Conservation (phyloP, 2,113 vertebrate genomes). For the Dasyurus viverrinus region DNA sequence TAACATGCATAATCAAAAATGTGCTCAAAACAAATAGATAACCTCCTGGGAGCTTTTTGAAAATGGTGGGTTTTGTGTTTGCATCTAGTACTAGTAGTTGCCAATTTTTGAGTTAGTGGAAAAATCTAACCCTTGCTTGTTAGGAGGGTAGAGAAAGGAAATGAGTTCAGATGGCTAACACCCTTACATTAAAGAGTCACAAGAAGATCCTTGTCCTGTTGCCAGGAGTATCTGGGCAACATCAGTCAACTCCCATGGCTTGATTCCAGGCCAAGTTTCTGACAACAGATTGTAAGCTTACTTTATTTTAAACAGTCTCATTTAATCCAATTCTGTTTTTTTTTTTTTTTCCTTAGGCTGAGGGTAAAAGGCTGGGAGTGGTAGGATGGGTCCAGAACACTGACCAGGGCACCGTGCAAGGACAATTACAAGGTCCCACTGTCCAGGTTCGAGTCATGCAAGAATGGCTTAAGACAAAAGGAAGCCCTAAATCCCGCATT, state of each 20-base stretch:
- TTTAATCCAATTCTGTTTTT: constrained; percentile 18
- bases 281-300: constrained; percentile 37
- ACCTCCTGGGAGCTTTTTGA: constrained; percentile 54
- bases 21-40: constrained; percentile 38
- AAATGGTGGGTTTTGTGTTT: constrained; percentile 53
- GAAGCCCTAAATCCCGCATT: constrained; percentile 93
- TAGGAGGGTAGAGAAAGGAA: constrained; percentile 46
- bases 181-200: constrained; percentile 46
- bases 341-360: constrained; percentile 82
- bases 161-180: constrained; percentile 34
- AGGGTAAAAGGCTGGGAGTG: constrained; percentile 91
- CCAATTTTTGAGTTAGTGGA: constrained; percentile 42
- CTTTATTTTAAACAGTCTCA: constrained; percentile 55
- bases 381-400: constrained; percentile 98
- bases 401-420: constrained; percentile 88
- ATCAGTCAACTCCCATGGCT: constrained; percentile 72
- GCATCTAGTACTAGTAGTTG: constrained; percentile 27
- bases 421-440: constrained; percentile 84
- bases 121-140: constrained; percentile 47
- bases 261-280: constrained; percentile 56
- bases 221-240: constrained; percentile 63
- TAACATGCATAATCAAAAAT: constrained; percentile 37
- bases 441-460: constrained; percentile 90
- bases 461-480: constrained; percentile 90
- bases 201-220: constrained; percentile 39